Conservation (phyloP, 2,113 vertebrate genomes). For the Oplegnathus fasciatus region DNA sequence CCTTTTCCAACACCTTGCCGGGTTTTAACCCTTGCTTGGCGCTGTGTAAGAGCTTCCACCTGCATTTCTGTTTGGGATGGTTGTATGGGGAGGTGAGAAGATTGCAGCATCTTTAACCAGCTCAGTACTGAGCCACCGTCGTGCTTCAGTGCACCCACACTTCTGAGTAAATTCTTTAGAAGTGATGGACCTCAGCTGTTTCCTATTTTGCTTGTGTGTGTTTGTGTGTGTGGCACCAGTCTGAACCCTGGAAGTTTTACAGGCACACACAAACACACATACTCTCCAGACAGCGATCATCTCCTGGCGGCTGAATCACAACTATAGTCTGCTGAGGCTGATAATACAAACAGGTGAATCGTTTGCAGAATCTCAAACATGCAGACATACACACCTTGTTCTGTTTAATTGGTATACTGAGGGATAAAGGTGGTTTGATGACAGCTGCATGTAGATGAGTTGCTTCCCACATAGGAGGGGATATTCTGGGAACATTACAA, state of each 20-base stretch:
- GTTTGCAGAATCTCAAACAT: conserved; percentile 31
- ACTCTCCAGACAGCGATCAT: background rate
- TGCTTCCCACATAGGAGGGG: no score
- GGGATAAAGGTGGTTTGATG: conserved; percentile 54
- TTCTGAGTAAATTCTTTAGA: conserved; percentile 33
- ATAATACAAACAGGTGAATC: conserved; percentile 50
- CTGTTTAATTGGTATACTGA: conserved; percentile 63
- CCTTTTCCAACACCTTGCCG: conserved; percentile 11
- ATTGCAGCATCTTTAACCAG: conserved; percentile 38
- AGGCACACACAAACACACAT: background rate
- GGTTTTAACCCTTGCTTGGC: conserved; percentile 28
- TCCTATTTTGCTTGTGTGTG: conserved; percentile 17
- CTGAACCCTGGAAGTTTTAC: conserved; percentile 7
- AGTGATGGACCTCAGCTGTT: conserved; percentile 37
- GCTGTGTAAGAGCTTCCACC: conserved; percentile 2
- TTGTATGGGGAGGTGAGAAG: background rate
- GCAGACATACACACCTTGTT: conserved; percentile 43
- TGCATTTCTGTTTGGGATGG: conserved; percentile 27
- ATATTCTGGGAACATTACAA: no score
- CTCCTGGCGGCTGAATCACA: conserved; percentile 21
- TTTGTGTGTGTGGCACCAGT: background rate
- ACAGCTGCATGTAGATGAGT: conserved; percentile 41
- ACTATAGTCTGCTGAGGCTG: conserved; percentile 18
- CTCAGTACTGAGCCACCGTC: conserved; percentile 9
- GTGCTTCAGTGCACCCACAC: conserved; percentile 1